Conservation (phyloP, 1,140 invertebrate species). For the Daktulosphaira vitifoliae region DNA sequence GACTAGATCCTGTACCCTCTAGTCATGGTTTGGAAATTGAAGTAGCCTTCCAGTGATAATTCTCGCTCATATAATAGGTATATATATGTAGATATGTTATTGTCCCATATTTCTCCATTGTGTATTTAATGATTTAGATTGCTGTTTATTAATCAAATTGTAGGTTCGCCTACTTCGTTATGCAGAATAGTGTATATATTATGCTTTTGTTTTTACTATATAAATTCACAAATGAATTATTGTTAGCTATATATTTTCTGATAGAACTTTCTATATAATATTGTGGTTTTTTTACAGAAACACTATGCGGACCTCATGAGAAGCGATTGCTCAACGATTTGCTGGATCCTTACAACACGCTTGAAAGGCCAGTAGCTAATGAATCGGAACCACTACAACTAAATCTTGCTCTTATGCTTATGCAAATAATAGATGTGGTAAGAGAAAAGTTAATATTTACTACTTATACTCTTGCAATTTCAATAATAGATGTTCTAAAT, state of each 20-base stretch:
- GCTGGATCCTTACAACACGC: slow-evolving; percentile 89
- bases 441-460: slow-evolving; percentile 43
- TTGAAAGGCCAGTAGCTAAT: slow-evolving; percentile 94
- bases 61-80: too few relatives aligned
- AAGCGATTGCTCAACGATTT: slow-evolving; percentile 85
- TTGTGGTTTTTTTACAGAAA: slow-evolving; percentile 56
- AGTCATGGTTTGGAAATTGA: not conserved
- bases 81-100: too few relatives aligned
- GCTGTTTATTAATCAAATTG: too few relatives aligned
- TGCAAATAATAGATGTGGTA: slow-evolving; percentile 99
- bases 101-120: too few relatives aligned
- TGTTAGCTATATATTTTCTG: too few relatives aligned
- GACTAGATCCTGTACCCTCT: not conserved
- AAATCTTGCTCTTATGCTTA: slow-evolving; percentile 93
- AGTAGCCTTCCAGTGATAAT: too few relatives aligned
- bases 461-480: not conserved
- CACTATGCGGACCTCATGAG: slow-evolving; percentile 80
- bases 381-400: slow-evolving; percentile 91
- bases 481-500: not conserved
- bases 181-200: too few relatives aligned
- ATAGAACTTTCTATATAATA: too few relatives aligned
- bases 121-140: too few relatives aligned
- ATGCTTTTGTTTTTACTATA: too few relatives aligned
- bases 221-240: too few relatives aligned
- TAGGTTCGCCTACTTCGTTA: too few relatives aligned